Evolutionary conservation across 2,888 invertebrate species (phyloP).

Genomic region (Spodoptera exigua): DNA sequence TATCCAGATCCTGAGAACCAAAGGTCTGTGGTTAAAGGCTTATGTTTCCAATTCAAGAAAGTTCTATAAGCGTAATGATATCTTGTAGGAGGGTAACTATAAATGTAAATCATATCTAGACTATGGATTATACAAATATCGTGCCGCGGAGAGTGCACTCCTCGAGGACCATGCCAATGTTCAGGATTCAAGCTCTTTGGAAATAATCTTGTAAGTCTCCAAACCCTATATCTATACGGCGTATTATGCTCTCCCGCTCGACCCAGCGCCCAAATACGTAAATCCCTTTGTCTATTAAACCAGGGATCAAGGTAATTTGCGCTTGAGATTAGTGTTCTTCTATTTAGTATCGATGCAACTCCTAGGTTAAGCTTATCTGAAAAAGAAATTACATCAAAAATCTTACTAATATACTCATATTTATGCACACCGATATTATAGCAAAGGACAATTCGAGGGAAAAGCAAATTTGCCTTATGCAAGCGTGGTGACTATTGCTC

Average conservation of each 20-base stretch:
- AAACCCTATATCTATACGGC: constrained; percentile 72
- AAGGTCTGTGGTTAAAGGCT: not conserved
- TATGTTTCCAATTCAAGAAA: constrained; percentile 21
- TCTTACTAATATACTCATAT: too few relatives aligned
- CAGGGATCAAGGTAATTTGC: constrained; percentile 69
- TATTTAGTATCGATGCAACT: constrained; percentile 66
- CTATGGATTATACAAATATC: constrained; percentile 67
- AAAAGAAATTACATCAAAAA: constrained; percentile 14
- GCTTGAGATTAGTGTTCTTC: constrained; percentile 65
- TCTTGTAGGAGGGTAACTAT: constrained; percentile 1
- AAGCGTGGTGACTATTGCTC: too few relatives aligned
- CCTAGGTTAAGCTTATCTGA: constrained; percentile 66
- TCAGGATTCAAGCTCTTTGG: constrained; percentile 71
- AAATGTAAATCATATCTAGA: constrained; percentile 68
- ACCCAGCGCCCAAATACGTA: constrained; percentile 74
- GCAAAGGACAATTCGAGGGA: too few relatives aligned
- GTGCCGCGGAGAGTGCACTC: constrained; percentile 69
- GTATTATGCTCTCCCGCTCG: constrained; percentile 58
- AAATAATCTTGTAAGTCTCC: constrained; percentile 64
- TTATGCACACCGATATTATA: too few relatives aligned
- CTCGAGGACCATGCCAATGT: constrained; percentile 73
- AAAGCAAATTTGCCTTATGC: too few relatives aligned
- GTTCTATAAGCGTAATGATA: constrained; percentile 61
- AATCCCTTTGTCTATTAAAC: constrained; percentile 59
- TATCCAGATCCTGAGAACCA: constrained; percentile 69